Percentiles rank a stretch among this genome's conserved stretches.
Conservation (phyloP, 2,797 vertebrate species). For the Benthosema pterotum region DNA sequence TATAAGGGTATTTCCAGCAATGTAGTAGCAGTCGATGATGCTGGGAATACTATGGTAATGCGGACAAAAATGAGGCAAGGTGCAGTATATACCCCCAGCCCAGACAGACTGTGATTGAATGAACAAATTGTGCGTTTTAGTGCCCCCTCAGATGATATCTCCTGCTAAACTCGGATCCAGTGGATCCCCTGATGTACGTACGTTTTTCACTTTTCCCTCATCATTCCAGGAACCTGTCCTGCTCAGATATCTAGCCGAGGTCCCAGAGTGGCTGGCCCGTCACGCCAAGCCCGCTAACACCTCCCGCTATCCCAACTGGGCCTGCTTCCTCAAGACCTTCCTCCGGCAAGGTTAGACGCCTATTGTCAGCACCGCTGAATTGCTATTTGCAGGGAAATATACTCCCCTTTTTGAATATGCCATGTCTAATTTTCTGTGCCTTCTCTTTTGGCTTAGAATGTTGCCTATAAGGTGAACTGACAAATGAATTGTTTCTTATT, state of each 20-base stretch:
- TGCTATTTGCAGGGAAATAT: conserved; percentile 45
- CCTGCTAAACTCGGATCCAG: conserved; percentile 15
- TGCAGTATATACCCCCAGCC: background rate
- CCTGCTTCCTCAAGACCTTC: conserved; percentile 89
- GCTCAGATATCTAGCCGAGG: conserved; percentile 87
- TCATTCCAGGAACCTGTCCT: conserved; percentile 84
- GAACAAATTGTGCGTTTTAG: conserved; percentile 19
- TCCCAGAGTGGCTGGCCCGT: conserved; percentile 87
- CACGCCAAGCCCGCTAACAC: conserved; percentile 86
- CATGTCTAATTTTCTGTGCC: conserved; percentile 28
- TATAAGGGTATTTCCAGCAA: conserved; percentile 50
- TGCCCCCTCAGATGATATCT: conserved; percentile 25
- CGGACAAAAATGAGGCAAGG: conserved; percentile 34
- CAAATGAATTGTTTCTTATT: conserved; percentile 38
- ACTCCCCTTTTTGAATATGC: conserved; percentile 31
- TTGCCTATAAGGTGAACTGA: conserved; percentile 35
- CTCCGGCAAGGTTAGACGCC: conserved; percentile 86
- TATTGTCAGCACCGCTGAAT: conserved; percentile 44
- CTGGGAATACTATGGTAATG: conserved; percentile 41
- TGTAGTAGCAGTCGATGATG: conserved; percentile 39
- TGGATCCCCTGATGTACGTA: conserved; percentile 22
- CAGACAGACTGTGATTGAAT: conserved; percentile 31
- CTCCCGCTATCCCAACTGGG: conserved; percentile 89
- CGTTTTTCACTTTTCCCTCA: conserved; percentile 29
- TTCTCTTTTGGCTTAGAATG: conserved; percentile 29